phyloP scores from a whole-genome alignment of 2,797 vertebrate species.

The Enteromius anoplus region DNA sequence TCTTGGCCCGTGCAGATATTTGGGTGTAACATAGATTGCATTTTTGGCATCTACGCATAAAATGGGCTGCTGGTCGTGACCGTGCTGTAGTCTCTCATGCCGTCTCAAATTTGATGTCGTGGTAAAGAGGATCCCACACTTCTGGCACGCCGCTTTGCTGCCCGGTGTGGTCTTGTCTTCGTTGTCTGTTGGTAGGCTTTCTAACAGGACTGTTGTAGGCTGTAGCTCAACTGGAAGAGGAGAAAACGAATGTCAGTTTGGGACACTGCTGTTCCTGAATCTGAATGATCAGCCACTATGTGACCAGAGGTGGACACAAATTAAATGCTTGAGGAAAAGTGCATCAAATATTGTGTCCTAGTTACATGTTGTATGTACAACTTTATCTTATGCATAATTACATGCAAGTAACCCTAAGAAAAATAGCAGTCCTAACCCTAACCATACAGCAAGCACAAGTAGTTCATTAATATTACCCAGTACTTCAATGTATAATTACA shows the following conservation, averaged over 20 bases:
- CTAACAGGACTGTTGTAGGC: background rate
- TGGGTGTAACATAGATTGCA: constrained; percentile 40
- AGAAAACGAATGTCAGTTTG: background rate
- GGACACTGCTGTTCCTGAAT: background rate
- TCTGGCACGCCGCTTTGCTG: background rate
- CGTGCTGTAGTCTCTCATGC: constrained; percentile 20
- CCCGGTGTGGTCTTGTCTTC: background rate
- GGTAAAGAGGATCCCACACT: constrained; percentile 4
- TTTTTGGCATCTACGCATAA: constrained; percentile 37
- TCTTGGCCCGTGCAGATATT: constrained; percentile 15
- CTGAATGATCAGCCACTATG: background rate
- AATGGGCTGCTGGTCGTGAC: constrained; percentile 28
- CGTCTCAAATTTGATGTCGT: constrained; percentile 8
- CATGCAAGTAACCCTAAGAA: background rate
- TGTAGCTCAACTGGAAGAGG: constrained; percentile 2
- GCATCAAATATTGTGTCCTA: background rate
- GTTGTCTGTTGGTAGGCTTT: background rate
- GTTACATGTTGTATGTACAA: background rate
- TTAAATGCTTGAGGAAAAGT: background rate
- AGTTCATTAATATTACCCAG: background rate
- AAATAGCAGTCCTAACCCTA: background rate
- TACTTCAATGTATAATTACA: background rate
- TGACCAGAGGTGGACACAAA: background rate
- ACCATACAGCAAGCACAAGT: background rate
- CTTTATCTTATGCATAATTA: background rate